A percentile compares a stretch with the other conserved stretches of the same genome.
Evolutionary conservation across 2,888 invertebrate species (phyloP).

Genomic region (Syrphus vitripennis): DNA sequence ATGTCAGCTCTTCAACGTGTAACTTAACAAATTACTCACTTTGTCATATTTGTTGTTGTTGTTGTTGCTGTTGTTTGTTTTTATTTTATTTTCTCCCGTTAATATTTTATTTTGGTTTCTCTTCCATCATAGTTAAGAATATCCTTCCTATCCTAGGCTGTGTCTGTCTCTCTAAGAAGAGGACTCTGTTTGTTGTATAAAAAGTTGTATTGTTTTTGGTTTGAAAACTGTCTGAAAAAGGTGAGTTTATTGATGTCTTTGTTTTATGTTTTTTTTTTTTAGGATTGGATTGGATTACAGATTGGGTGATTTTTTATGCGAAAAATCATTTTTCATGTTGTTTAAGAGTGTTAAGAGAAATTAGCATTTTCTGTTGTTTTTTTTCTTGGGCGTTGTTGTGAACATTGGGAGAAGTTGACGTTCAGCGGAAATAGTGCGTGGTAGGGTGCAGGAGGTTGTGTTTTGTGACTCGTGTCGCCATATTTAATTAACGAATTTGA

Average conservation of each 20-base stretch:
- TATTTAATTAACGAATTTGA: constrained; percentile 61
- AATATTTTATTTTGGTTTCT: constrained; percentile 28
- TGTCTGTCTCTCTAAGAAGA: too few species aligned
- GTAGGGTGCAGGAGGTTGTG: constrained; percentile 3
- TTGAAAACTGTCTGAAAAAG: constrained; percentile 37
- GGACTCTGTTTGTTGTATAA: background rate
- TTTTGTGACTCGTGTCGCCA: constrained; percentile 19
- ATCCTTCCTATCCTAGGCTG: background rate
- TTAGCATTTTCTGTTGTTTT: constrained; percentile 4
- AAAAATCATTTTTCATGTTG: constrained; percentile 60
- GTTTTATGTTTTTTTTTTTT: background rate
- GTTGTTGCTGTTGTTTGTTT: constrained; percentile 50
- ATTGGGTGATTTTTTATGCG: constrained; percentile 56
- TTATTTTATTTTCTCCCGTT: constrained; percentile 27
- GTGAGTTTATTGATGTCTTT: constrained; percentile 44
- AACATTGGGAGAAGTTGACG: background rate
- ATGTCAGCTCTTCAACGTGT: constrained; percentile 61
- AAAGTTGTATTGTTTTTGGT: constrained; percentile 39
- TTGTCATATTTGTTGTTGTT: constrained; percentile 63
- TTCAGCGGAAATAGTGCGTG: background rate
- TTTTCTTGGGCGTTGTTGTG: background rate
- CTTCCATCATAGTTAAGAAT: constrained; percentile 4
- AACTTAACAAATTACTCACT: constrained; percentile 71
- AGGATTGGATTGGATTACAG: constrained; percentile 48
- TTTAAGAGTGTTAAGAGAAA: constrained; percentile 28